A percentile compares a stretch with the other conserved stretches of the same genome.
Conservation (phyloP, 1,140 invertebrate species). For the Mesaphorura yosii region DNA sequence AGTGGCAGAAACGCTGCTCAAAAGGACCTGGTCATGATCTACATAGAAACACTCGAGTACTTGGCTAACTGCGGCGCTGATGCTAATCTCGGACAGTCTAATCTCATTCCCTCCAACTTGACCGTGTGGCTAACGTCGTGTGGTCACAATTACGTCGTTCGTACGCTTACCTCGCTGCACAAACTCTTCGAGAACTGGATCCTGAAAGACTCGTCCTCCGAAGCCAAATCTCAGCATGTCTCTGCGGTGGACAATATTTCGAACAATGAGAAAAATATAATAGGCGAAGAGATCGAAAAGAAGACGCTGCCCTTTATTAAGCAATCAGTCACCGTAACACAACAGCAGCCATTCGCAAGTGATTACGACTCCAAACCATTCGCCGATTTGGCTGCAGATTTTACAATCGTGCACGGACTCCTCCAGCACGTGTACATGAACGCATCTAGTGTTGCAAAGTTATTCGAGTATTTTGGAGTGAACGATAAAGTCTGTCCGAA, state of each 20-base stretch:
- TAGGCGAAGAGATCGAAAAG: neutral
- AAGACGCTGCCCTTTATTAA: neutral
- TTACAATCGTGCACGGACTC: slow-evolving; percentile 3
- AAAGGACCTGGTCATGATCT: slow-evolving; percentile 9
- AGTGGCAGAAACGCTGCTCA: neutral
- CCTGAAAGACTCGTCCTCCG: too few species aligned
- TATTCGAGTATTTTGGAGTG: slow-evolving; percentile 9
- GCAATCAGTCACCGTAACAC: neutral
- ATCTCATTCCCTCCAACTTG: slow-evolving; percentile 9
- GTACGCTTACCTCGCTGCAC: slow-evolving; percentile 5
- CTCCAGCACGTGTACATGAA: neutral
- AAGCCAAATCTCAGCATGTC: too few species aligned
- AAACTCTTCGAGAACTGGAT: slow-evolving; percentile 5
- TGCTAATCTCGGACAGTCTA: neutral
- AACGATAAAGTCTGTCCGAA: slow-evolving; percentile 2
- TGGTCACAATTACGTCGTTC: neutral
- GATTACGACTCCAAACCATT: slow-evolving; percentile 11
- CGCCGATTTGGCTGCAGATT: slow-evolving; percentile 8
- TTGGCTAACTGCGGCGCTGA: neutral
- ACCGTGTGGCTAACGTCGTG: slow-evolving; percentile 8
- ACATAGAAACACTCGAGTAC: slow-evolving; percentile 4
- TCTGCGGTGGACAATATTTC: neutral
- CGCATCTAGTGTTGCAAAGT: neutral
- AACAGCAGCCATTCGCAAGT: neutral
- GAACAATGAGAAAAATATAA: neutral